Conservation (phyloP, 2,797 vertebrate genomes). For the Eptatretus atami region DNA sequence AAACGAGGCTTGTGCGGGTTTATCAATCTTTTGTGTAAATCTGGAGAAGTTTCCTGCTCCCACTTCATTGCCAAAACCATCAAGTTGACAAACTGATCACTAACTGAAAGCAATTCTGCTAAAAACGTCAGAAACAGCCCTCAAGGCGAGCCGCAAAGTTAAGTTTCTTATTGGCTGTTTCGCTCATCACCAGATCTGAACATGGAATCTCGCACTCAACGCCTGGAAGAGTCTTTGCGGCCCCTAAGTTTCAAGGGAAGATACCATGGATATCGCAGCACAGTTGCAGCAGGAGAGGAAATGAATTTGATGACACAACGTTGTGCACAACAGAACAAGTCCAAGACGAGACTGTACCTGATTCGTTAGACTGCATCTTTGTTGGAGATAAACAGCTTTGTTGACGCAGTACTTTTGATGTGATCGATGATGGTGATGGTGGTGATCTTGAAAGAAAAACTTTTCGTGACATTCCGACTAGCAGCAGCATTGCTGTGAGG, state of each 20-base stretch:
- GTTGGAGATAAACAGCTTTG: slow-evolving; percentile 29
- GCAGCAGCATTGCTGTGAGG: slow-evolving; percentile 11
- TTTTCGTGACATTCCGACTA: slow-evolving; percentile 29
- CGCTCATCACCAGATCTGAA: slow-evolving; percentile 92
- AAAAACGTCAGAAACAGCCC: not conserved
- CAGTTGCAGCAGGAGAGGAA: not conserved
- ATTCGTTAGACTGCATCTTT: slow-evolving; percentile 9
- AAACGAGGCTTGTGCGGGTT: too few relatives aligned
- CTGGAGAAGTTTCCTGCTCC: not conserved
- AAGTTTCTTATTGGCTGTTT: slow-evolving; percentile 83
- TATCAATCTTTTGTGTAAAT: not conserved
- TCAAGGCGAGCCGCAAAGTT: slow-evolving; percentile 22
- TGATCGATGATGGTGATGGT: slow-evolving; percentile 16
- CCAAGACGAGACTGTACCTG: not conserved
- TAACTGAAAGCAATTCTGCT: slow-evolving; percentile 3
- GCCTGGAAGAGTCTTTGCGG: slow-evolving; percentile 9
- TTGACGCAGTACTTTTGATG: slow-evolving; percentile 52
- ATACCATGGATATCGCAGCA: not conserved
- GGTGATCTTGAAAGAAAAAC: slow-evolving; percentile 32
- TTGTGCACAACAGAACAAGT: too few relatives aligned
- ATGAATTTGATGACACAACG: not conserved
- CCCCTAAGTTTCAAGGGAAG: not conserved
- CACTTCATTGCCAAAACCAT: too few relatives aligned
- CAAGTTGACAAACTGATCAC: not conserved
- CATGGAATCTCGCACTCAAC: slow-evolving; percentile 43